Conservation (phyloP, 2,113 vertebrate species). For the Abramis brama region DNA sequence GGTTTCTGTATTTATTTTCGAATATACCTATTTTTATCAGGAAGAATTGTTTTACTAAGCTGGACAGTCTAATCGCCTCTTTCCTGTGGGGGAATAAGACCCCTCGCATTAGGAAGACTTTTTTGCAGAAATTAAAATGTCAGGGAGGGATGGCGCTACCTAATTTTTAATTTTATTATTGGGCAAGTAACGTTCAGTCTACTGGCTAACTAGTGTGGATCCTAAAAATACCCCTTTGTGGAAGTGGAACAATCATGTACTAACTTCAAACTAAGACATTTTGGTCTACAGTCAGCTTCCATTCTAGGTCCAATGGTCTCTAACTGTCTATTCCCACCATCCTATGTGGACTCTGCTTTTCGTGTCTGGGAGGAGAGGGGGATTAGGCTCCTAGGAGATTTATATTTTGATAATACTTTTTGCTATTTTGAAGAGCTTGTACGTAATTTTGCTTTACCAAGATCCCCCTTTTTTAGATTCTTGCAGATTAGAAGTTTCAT, state of each 20-base stretch:
- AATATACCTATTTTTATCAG: not conserved
- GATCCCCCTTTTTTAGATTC: not conserved
- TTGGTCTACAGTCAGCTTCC: not conserved
- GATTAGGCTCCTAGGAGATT: too few relatives aligned
- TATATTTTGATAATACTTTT: too few relatives aligned
- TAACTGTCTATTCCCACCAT: not conserved
- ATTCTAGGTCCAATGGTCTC: not conserved
- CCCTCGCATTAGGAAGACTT: not conserved
- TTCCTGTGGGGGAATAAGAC: not conserved
- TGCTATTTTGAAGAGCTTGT: not conserved
- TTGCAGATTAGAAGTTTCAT: too few relatives aligned
- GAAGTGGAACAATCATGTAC: not conserved
- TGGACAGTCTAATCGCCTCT: not conserved
- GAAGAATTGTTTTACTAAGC: not conserved
- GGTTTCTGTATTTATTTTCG: not conserved
- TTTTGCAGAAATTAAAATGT: constrained; percentile 8
- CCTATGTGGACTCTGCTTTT: not conserved
- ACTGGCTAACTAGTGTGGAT: not conserved
- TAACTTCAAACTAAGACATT: not conserved
- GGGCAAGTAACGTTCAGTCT: not conserved
- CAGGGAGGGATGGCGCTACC: not conserved
- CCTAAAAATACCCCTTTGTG: not conserved
- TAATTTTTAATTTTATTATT: not conserved
- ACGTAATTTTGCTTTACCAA: not conserved
- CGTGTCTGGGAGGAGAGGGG: not conserved